phyloP scores from a whole-genome alignment of 1,140 invertebrate species.

The Leguminivora glycinivorella region DNA sequence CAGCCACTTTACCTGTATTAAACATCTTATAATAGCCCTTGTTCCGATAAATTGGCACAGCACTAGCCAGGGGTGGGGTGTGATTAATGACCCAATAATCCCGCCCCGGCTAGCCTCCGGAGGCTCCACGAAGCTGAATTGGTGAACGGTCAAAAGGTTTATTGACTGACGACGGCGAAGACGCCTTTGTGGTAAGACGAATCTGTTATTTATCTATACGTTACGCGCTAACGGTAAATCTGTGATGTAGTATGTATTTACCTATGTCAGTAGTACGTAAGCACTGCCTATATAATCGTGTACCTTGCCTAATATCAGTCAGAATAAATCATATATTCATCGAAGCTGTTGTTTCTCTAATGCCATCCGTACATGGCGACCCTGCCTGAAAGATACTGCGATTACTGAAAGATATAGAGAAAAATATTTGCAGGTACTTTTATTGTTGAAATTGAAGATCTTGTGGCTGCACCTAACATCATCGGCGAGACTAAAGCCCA shows the following conservation, averaged over 20 bases:
- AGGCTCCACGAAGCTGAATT: slow-evolving; percentile 77
- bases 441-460: too few relatives aligned
- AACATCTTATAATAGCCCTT: neutral
- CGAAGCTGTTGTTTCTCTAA: too few relatives aligned
- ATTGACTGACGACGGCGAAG: slow-evolving; percentile 61
- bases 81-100: slow-evolving; percentile 78
- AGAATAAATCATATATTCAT: too few relatives aligned
- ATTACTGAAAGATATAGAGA: neutral
- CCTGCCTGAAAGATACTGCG: too few relatives aligned
- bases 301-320: too few relatives aligned
- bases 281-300: too few relatives aligned
- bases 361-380: too few relatives aligned
- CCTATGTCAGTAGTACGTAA: too few relatives aligned
- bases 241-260: too few relatives aligned
- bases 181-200: slow-evolving; percentile 35
- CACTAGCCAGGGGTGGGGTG: slow-evolving; percentile 46
- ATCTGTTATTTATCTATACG: slow-evolving; percentile 19
- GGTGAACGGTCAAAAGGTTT: slow-evolving; percentile 76
- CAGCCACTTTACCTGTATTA: too few relatives aligned
- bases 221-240: neutral
- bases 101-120: slow-evolving; percentile 60
- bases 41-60: slow-evolving; percentile 19
- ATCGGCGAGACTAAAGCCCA: too few relatives aligned
- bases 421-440: neutral
- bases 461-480: too few relatives aligned